These are phyloP conservation scores for Panonychus citri DNA, from an alignment of 1,140 invertebrate species.

Conservation along the genomic window DNA sequence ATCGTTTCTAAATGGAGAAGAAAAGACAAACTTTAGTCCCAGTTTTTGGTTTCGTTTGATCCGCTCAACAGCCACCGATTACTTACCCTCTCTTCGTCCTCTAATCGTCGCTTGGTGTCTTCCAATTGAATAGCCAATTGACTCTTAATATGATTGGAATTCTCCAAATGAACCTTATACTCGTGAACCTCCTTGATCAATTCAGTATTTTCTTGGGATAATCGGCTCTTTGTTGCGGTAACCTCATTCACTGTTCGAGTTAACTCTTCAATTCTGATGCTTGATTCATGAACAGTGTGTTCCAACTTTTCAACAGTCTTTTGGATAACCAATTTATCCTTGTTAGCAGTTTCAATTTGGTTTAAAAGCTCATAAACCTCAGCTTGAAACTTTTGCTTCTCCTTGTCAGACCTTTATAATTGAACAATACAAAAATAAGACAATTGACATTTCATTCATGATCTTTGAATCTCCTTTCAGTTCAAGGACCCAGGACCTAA, in stretches of 20 bases:
- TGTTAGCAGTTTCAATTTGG: slow-evolving; percentile 71
- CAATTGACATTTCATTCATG: too few relatives aligned
- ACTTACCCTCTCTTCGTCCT: slow-evolving; percentile 67
- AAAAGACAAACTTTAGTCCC: not conserved
- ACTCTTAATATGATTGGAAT: slow-evolving; percentile 60
- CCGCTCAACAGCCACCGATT: not conserved
- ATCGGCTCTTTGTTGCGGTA: slow-evolving; percentile 35
- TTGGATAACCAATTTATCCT: slow-evolving; percentile 59
- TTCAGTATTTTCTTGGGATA: slow-evolving; percentile 57
- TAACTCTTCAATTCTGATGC: slow-evolving; percentile 79
- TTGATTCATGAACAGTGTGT: slow-evolving; percentile 59
- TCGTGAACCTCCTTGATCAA: slow-evolving; percentile 79
- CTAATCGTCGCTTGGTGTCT: slow-evolving; percentile 68
- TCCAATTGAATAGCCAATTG: slow-evolving; percentile 70
- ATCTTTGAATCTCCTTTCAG: too few relatives aligned
- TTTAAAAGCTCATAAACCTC: slow-evolving; percentile 84
- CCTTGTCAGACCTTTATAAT: slow-evolving; percentile 62
- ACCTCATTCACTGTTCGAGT: slow-evolving; percentile 84
- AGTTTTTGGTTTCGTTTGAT: too few relatives aligned
- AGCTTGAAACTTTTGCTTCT: slow-evolving; percentile 81
- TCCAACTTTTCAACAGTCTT: slow-evolving; percentile 78
- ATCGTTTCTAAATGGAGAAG: slow-evolving; percentile 38
- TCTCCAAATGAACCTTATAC: slow-evolving; percentile 79
- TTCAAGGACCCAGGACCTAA: too few relatives aligned
- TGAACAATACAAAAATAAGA: not conserved